Conservation (phyloP, 2,888 invertebrate genomes). For the Drosophila anomalata region DNA sequence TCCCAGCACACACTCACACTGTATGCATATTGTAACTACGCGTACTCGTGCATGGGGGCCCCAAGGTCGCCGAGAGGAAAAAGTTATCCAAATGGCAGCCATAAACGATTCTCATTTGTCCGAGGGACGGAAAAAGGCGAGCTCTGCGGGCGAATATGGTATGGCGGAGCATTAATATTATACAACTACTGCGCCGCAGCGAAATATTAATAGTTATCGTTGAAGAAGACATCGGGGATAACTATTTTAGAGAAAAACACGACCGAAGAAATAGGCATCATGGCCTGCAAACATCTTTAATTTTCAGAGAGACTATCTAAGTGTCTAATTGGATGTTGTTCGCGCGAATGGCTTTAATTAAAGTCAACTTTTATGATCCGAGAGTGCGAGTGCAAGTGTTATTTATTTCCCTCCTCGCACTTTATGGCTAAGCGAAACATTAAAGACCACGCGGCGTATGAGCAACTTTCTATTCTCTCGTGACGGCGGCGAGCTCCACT, state of each 20-base stretch:
- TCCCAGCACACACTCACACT: slow-evolving; percentile 31
- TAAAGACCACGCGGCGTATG: slow-evolving; percentile 56
- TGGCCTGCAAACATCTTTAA: too few relatives aligned
- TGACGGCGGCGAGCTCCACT: slow-evolving; percentile 4
- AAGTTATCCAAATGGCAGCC: slow-evolving; percentile 52
- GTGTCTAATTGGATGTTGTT: slow-evolving; percentile 57
- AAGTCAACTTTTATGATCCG: slow-evolving; percentile 67
- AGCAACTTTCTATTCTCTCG: slow-evolving; percentile 50
- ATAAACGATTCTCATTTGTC: slow-evolving; percentile 58
- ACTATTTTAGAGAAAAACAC: neutral
- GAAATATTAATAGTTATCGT: neutral
- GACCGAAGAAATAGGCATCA: too few relatives aligned
- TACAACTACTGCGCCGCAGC: slow-evolving; percentile 18
- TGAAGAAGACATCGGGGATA: neutral
- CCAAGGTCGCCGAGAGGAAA: slow-evolving; percentile 52
- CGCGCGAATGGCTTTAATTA: slow-evolving; percentile 67
- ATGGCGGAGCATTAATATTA: slow-evolving; percentile 27
- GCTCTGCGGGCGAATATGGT: slow-evolving; percentile 24
- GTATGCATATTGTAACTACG: slow-evolving; percentile 31
- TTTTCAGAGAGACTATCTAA: slow-evolving; percentile 20
- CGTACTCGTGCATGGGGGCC: slow-evolving; percentile 27
- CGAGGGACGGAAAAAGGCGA: slow-evolving; percentile 37
- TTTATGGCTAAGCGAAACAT: slow-evolving; percentile 35
- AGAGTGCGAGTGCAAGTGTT: slow-evolving; percentile 49
- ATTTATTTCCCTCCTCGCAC: slow-evolving; percentile 37